These are phyloP conservation scores for Petrocephalus sullivani DNA, from an alignment of 2,797 vertebrate genomes.

Conservation along the genomic window DNA sequence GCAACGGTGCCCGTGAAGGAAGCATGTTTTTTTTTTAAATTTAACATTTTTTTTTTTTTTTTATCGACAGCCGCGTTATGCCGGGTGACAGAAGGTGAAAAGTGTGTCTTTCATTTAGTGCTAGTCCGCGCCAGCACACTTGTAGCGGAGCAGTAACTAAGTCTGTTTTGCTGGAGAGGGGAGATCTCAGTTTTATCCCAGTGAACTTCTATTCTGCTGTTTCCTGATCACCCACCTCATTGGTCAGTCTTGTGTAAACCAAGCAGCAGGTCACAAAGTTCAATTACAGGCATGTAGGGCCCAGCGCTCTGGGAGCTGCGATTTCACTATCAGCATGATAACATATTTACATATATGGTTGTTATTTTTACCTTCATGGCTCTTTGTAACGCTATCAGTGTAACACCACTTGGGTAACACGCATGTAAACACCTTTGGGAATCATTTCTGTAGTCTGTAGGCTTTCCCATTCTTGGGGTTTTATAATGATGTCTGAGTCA, in stretches of 20 bases:
- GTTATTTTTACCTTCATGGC: neutral
- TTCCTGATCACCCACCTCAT: conserved; percentile 30
- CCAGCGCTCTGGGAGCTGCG: conserved; percentile 35
- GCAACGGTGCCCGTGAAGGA: neutral
- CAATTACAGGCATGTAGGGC: conserved; percentile 42
- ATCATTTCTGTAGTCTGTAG: neutral
- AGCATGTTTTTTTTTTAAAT: neutral
- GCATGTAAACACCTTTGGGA: neutral
- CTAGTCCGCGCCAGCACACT: neutral
- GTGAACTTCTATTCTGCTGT: conserved; percentile 50
- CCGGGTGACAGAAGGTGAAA: neutral
- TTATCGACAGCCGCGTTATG: neutral
- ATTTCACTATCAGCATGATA: conserved; percentile 47
- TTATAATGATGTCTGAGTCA: neutral
- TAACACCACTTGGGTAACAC: neutral
- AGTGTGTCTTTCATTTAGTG: neutral
- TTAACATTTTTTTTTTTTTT: neutral
- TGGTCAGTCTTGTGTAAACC: conserved; percentile 34
- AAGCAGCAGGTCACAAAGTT: conserved; percentile 31
- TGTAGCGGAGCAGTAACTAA: conserved; percentile 29
- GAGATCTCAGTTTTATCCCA: too few relatives aligned
- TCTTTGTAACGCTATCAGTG: neutral
- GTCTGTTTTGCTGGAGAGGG: conserved; percentile 41
- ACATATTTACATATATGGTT: conserved; percentile 27
- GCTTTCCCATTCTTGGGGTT: neutral